Evolutionary conservation across 2,888 invertebrate species (phyloP).

Genomic region (Troilus luridus): DNA sequence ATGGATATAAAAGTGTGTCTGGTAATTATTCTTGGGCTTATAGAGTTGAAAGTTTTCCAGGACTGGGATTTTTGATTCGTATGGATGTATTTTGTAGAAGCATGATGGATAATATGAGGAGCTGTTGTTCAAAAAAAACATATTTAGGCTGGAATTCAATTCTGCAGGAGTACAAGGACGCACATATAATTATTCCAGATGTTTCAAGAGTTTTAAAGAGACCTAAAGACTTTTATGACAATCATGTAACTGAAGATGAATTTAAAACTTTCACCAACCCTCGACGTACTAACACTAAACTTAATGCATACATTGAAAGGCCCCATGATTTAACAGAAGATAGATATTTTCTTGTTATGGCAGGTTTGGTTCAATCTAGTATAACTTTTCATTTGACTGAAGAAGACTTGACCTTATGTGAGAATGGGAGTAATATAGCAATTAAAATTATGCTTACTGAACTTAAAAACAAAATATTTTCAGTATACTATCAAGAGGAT

Average conservation of each 20-base stretch:
- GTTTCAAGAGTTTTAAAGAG: slow-evolving; percentile 65
- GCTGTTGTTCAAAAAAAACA: slow-evolving; percentile 59
- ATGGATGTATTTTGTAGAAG: slow-evolving; percentile 64
- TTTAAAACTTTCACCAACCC: slow-evolving; percentile 63
- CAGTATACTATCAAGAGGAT: slow-evolving; percentile 64
- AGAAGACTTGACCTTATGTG: slow-evolving; percentile 64
- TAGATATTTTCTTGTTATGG: slow-evolving; percentile 65
- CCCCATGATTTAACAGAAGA: slow-evolving; percentile 65
- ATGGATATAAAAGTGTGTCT: slow-evolving; percentile 66
- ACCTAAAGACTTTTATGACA: slow-evolving; percentile 63
- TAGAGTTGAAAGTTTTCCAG: slow-evolving; percentile 66
- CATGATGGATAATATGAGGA: slow-evolving; percentile 63
- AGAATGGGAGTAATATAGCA: slow-evolving; percentile 63
- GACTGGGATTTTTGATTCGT: slow-evolving; percentile 65
- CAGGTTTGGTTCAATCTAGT: slow-evolving; percentile 65
- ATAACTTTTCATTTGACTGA: slow-evolving; percentile 64
- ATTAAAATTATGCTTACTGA: slow-evolving; percentile 64
- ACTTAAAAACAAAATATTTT: slow-evolving; percentile 63
- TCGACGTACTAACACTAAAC: slow-evolving; percentile 63
- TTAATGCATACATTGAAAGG: slow-evolving; percentile 65
- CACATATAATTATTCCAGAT: slow-evolving; percentile 66
- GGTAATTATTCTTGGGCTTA: slow-evolving; percentile 65
- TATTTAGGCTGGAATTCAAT: slow-evolving; percentile 61
- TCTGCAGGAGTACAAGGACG: slow-evolving; percentile 60
- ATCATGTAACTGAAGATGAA: slow-evolving; percentile 57